A percentile compares a stretch with the other conserved stretches of the same genome.
Conservation (phyloP, 2,888 invertebrate species). For the Poecilobothrus nobilitatus region DNA sequence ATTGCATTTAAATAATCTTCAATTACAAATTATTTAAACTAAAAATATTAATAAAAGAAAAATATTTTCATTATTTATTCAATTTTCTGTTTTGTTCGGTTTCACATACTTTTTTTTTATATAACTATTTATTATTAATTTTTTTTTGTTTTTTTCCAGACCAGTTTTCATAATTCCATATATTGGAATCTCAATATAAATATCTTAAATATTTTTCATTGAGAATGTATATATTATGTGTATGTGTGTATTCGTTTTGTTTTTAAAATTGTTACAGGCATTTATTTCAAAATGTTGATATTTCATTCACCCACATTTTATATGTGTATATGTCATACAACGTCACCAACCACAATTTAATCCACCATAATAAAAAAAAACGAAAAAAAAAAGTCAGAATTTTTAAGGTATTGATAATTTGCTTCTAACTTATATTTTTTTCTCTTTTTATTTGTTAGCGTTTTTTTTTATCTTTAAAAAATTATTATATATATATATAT, state of each 20-base stretch:
- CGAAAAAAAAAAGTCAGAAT: neutral
- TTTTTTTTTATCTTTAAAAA: no score
- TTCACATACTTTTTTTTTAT: no score
- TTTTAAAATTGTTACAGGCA: neutral
- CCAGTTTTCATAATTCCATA: neutral
- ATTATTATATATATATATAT: no score
- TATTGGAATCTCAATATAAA: neutral
- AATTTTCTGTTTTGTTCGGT: no score
- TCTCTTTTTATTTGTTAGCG: no score
- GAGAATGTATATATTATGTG: neutral
- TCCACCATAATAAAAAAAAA: no score
- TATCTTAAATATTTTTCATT: neutral
- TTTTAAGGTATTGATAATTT: neutral
- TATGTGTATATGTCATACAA: neutral
- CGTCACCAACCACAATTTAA: neutral
- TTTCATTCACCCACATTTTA: slow-evolving; percentile 6
- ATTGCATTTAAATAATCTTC: no score
- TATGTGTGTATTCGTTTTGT: neutral
- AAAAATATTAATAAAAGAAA: no score
- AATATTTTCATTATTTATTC: no score
- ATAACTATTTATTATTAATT: no score
- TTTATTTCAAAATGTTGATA: neutral
- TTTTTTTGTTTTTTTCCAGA: neutral
- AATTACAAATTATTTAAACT: no score
- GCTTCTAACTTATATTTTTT: no score